Base-by-base conservation (phyloP, 2,888 invertebrate genomes). In the Anodontia alba region DNA sequence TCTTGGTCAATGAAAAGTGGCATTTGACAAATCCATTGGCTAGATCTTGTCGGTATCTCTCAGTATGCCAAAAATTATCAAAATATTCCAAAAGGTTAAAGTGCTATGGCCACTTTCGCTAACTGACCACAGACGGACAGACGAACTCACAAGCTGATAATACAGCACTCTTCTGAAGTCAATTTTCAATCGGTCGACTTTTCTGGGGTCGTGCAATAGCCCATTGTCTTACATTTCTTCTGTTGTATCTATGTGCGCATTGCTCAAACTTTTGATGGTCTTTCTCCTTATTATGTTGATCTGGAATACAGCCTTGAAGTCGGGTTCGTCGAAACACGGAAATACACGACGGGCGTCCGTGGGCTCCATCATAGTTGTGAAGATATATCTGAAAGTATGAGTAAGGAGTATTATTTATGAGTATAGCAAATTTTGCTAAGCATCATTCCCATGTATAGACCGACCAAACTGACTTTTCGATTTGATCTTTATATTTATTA, bases 351-450 rank as follows among this genome's bases (percentile, higher is more conserved):
- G 76, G 26, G 92, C 92, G 71, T 91, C 90, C 26, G 90, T 90
- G 2, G 92, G 89, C 69, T 92, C 90, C 78, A 92, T 88, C 87
- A 92, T 91, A 3, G 92, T 90, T 1, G 89, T 89, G 10, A 90
- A 84, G 43, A 92, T 80, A 76, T 89, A 91, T 70, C 91, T 91
- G 85, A 20, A 83, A 69, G n/a, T n/a, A n/a, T n/a, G n/a, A n/a
- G n/a, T 20, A 57, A 20, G 7, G 20, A 8, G 57, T 57, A n/a
- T n/a, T n/a, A n/a, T n/a, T n/a, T n/a, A n/a, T n/a, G n/a, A n/a
- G n/a, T 38, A 38, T 23, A 7, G 5, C 15, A 54, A 26, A 5
- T 54, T 54, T 54, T 8, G 15, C 23, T 23, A 46, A n/a, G 38
- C 38, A 38, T 38, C 38, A 8, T 5, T 26, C 5, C 15, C 5